These are phyloP conservation scores for Drosophila subobscura DNA, from an alignment of 1,140 invertebrate species.

Conservation along the genomic window DNA sequence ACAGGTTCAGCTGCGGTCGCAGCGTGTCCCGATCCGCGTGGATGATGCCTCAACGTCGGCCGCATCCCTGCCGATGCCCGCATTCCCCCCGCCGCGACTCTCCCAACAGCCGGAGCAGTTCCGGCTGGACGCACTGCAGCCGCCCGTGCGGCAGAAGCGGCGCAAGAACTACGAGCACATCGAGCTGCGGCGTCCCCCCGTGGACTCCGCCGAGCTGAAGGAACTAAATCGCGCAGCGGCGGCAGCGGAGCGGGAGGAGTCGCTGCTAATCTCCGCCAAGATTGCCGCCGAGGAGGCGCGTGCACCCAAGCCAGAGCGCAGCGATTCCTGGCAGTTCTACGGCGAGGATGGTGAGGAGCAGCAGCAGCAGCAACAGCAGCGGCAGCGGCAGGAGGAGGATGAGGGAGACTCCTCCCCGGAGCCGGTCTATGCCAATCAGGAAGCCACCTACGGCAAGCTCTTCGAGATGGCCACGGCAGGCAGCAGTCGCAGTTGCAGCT, in stretches of 20 bases:
- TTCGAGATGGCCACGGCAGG: constrained; percentile 75
- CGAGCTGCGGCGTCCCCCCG: constrained; percentile 56
- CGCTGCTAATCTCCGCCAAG: constrained; percentile 51
- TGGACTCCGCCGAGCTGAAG: constrained; percentile 68
- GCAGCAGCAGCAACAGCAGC: background rate
- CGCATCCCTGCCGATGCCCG: constrained; percentile 67
- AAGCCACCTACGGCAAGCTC: constrained; percentile 74
- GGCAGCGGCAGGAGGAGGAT: background rate
- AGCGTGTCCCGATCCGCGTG: constrained; percentile 27
- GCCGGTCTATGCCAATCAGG: constrained; percentile 79
- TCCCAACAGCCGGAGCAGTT: constrained; percentile 55
- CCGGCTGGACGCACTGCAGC: constrained; percentile 44
- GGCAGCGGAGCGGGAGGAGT: constrained; percentile 59
- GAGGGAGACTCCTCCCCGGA: constrained; percentile 55
- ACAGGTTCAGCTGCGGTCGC: constrained; percentile 48
- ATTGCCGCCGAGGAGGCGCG: constrained; percentile 57
- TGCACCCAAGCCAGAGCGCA: constrained; percentile 69
- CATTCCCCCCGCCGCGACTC: constrained; percentile 66
- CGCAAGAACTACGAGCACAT: constrained; percentile 79
- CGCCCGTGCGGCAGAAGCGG: constrained; percentile 57
- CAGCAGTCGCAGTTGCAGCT: constrained; percentile 33
- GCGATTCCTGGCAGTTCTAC: constrained; percentile 79
- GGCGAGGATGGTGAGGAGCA: constrained; percentile 38
- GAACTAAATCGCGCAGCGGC: constrained; percentile 60
- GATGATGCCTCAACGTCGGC: constrained; percentile 21